Conservation (phyloP, 2,797 vertebrate species). For the Remorina albescens region DNA sequence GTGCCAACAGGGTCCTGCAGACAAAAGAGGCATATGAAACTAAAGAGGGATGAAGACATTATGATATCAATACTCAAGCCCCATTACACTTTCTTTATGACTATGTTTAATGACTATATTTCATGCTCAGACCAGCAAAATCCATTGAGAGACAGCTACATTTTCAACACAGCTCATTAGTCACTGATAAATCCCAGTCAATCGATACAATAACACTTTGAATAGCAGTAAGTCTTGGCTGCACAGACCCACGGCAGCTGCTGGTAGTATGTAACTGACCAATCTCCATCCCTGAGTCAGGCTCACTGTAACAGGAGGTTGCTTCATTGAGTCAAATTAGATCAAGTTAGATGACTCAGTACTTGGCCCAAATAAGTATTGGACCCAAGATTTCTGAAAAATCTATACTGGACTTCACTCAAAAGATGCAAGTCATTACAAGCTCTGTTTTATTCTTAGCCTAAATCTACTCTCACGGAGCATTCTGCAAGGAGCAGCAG, state of each 20-base stretch:
- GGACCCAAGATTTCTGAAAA: constrained; percentile 44
- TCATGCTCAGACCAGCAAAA: constrained; percentile 12
- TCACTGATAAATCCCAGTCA: constrained; percentile 27
- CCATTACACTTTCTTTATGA: constrained; percentile 21
- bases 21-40: constrained; percentile 18
- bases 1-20: constrained; percentile 93
- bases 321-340: constrained; percentile 42
- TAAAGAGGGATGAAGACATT: neutral
- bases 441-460: constrained; percentile 59
- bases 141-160: constrained; percentile 3
- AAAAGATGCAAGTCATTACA: constrained; percentile 60
- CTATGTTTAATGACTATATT: constrained; percentile 5
- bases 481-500: constrained; percentile 32
- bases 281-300: constrained; percentile 16
- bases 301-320: constrained; percentile 7
- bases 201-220: constrained; percentile 18
- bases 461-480: constrained; percentile 47
- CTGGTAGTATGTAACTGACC: constrained; percentile 15
- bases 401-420: constrained; percentile 67
- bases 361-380: constrained; percentile 48
- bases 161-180: constrained; percentile 43
- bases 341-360: constrained; percentile 64
- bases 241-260: neutral
- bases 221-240: constrained; percentile 6
- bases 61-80: constrained; percentile 5